Conservation (phyloP, 2,888 invertebrate species). For the Nymphalis urticae region DNA sequence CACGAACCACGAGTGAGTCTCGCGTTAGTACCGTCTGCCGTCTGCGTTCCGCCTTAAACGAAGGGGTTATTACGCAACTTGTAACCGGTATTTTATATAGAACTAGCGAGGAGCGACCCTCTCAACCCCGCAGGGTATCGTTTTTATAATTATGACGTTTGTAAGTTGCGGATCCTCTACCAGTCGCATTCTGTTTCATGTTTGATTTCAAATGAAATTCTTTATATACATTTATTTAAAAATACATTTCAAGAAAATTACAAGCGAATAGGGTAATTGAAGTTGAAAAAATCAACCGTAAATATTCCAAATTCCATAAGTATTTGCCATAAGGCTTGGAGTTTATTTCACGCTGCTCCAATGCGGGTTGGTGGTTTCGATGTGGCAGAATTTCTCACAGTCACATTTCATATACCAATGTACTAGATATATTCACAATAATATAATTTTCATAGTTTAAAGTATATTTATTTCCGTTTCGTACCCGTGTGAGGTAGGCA, state of each 20-base stretch:
- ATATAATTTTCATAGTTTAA: no score
- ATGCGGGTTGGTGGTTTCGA: no score
- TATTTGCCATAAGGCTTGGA: no score
- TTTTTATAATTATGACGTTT: conserved; percentile 42
- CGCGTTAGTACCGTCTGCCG: not conserved
- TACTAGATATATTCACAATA: no score
- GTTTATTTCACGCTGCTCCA: no score
- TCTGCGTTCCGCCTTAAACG: conserved; percentile 10
- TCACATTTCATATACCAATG: no score
- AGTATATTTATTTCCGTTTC: no score
- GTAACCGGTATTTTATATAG: conserved; percentile 35
- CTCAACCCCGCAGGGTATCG: conserved; percentile 33
- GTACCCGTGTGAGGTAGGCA: no score
- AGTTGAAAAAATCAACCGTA: no score
- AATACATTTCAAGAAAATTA: not conserved
- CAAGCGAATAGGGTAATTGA: no score
- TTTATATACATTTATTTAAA: not conserved
- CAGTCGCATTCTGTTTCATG: conserved; percentile 19
- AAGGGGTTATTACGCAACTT: conserved; percentile 33
- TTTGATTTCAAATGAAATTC: conserved; percentile 28
- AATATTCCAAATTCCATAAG: no score
- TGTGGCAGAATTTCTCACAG: no score
- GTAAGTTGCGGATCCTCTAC: conserved; percentile 30
- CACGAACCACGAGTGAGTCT: not conserved
- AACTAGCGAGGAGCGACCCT: conserved; percentile 30